A percentile compares a stretch with the other conserved stretches of the same genome.
Evolutionary conservation across 2,888 invertebrate genomes (phyloP).

Genomic region (Drosophila dives): DNA sequence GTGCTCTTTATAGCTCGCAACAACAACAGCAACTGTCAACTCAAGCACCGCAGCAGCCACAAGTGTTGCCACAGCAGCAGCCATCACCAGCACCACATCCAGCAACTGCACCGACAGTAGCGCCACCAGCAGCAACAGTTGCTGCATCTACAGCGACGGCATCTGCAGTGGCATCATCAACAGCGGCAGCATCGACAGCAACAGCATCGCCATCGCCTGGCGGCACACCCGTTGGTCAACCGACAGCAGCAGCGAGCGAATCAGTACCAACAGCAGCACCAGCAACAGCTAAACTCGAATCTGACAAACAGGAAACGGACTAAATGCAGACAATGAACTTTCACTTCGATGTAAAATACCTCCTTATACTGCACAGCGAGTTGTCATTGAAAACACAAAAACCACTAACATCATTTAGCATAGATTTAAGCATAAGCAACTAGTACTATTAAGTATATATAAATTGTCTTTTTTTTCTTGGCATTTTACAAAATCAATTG

Average conservation of each 20-base stretch:
- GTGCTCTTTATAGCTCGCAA: constrained; percentile 45
- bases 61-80: constrained; percentile 40
- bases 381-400: constrained; percentile 4
- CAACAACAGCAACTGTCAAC: constrained; percentile 33
- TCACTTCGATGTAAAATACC: constrained; percentile 24
- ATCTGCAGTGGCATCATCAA: constrained; percentile 21
- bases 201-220: constrained; percentile 14
- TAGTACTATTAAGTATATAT: constrained; percentile 15
- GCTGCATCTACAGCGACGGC: constrained; percentile 43
- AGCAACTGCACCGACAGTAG: constrained; percentile 34
- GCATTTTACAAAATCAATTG: constrained; percentile 33
- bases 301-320: constrained; percentile 83
- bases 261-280: constrained; percentile 42
- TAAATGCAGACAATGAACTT: constrained; percentile 36
- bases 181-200: constrained; percentile 29
- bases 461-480: constrained; percentile 12
- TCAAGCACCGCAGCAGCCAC: constrained; percentile 22
- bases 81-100: constrained; percentile 35
- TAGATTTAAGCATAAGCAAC: constrained; percentile 38
- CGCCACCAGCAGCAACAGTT: constrained; percentile 41
- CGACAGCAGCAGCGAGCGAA: constrained; percentile 39
- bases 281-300: constrained; percentile 68
- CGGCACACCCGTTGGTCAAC: constrained; percentile 34
- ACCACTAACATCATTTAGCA: constrained; percentile 25
- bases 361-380: constrained; percentile 32